Evolutionary conservation across 2,888 invertebrate genomes (phyloP), one percentile per base, ranked within the genome.

Genomic region (Drosophila peninsularis): DNA sequence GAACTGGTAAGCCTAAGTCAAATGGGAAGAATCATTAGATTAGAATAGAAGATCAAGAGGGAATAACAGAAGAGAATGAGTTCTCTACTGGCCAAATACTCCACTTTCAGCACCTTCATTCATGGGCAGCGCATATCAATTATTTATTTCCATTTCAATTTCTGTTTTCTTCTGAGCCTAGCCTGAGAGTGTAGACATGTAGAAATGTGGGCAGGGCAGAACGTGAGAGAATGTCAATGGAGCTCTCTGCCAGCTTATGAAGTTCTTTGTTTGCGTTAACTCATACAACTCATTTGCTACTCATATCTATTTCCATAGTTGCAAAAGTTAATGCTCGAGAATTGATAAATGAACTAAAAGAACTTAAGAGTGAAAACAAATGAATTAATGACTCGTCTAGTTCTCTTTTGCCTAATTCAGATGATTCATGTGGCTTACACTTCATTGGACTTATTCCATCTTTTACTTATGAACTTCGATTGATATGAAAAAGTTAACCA

Each of bases 71-170:
- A n/a, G 6, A 11, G 45, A n/a, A 24, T 9, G 3, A 30, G 30
- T 19, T 13, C 7, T 30, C 30, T 11, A 13, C 47, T 50, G 2
- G 49, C 11, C 49, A 19, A 14, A 19, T 49, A 7, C 32, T 5
- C 27, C 21, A 24, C 45, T 45, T 10, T 1, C 5, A n/a, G n/a
- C 27, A 24, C 27, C n/a, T 5, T 45, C 3, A 27, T 32, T 49
- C 19, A 49, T 32, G 32, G 13, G 49, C 19, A 19, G 3, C 32
- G 11, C 19, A 32, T 32, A 32, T 32, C 32, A 49, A 32, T 17
- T 49, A 6, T 19, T 11, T 30, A 49, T 32, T 49, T 32, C 30
- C 32, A 49, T 19, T 32, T 32, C 5, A 27, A 49, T 49, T 49
- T 17, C 47, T 49, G 7, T 17, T 13, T 30, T 47, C 47, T 47